Percentiles rank a stretch among this genome's conserved stretches.
phyloP scores from a whole-genome alignment of 2,888 invertebrate genomes.

The Camponotus fellah region DNA sequence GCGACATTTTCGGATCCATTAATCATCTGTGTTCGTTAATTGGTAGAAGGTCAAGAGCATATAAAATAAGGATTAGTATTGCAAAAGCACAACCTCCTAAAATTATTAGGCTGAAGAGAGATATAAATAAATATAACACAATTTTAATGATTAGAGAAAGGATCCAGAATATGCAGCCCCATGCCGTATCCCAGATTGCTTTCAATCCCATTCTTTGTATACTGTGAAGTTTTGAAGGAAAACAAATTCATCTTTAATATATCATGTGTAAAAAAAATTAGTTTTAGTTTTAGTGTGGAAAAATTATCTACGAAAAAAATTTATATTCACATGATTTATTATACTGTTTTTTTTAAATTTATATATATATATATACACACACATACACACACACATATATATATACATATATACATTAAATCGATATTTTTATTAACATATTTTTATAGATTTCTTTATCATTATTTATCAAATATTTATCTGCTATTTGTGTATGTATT shows the following conservation, averaged over 20 bases:
- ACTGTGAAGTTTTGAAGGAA: conserved; percentile 48
- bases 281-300: not conserved
- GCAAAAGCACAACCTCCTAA: conserved; percentile 59
- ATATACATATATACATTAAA: no score
- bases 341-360: conserved; percentile 5
- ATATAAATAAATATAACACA: conserved; percentile 62
- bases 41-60: conserved; percentile 49
- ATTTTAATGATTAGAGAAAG: conserved; percentile 60
- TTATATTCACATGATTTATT: conserved; percentile 17
- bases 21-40: conserved; percentile 31
- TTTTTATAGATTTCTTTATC: not conserved
- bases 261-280: not conserved
- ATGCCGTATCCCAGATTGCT: conserved; percentile 54
- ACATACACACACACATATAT: no score
- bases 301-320: not conserved
- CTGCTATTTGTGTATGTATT: not conserved
- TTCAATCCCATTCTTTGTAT: conserved; percentile 63
- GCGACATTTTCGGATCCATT: not conserved
- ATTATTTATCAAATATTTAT: conserved; percentile 3
- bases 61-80: conserved; percentile 66
- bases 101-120: conserved; percentile 65
- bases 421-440: conserved; percentile 1
- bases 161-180: conserved; percentile 64
- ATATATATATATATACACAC: conserved; percentile 1
- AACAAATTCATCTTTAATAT: conserved; percentile 17